Base-by-base conservation (phyloP, 2,797 vertebrate genomes). In the Clarias fuscus region DNA sequence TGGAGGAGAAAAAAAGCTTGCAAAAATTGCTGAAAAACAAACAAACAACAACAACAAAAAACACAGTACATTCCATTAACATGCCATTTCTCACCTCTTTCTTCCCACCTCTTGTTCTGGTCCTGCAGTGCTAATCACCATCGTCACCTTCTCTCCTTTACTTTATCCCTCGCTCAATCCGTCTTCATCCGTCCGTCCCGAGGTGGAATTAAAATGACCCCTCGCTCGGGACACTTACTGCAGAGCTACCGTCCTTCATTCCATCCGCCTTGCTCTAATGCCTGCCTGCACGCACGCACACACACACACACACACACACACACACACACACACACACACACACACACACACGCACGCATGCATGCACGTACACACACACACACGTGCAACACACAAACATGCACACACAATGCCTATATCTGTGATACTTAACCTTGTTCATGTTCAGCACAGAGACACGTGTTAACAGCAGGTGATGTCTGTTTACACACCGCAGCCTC, bases 201-300 rank as follows among this genome's bases (percentile, higher is more conserved):
- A 81, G 81, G 75, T 88, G 88, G 82, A 86, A 88, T 87, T 84
- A 86, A 83, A 86, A 37, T 89, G 78, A 88, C 82, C 88, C 71
- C 82, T 82, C 43, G 14, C 37, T 77, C 53, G 68, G 78, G 30
- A n/a, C 48, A 71, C 82, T 82, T 86, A 59, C 72, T 76, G 59
- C 71, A 65, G 43, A 78, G 78, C 59, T 71, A 83, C 11, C 56
- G 15, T 83, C 7, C 85, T 80, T 81, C 76, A 71, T 80, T 80
- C 85, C 65, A 85, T 81, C 73, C 70, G 40, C 56, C 48, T 48
- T 76, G 73, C 30, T 76, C 8, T 33, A 81, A 13, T 43, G 48
- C 76, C 81, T 24, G 15, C 17, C 76, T 8, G 33, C 33, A 20
- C 43, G 30, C 33, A 20, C 43, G 30, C 40, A 58, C 59, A 37